Evolutionary conservation across 2,888 invertebrate genomes (phyloP), one percentile per base, ranked within the genome.

Genomic region (Griposia aprilina): DNA sequence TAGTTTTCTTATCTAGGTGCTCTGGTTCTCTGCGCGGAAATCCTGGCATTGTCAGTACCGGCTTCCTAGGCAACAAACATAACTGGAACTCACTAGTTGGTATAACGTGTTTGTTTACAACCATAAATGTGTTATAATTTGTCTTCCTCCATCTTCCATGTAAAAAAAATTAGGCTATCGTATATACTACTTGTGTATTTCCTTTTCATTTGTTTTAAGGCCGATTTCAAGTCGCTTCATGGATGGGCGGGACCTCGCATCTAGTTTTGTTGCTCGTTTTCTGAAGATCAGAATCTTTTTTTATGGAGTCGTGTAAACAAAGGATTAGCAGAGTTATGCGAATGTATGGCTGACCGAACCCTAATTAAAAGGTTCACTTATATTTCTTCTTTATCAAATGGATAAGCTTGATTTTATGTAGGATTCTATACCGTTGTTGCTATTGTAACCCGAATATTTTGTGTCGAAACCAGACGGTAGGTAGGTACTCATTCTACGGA

Each of bases 1-100:
- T 36, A 65, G 26, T 69, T 65, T 45, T 63, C 30, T 26, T 68
- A 83, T 63, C 62, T 50, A 36, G 11, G 20, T n/a, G 41, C 41
- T 52, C 41, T 68, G 50, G 17, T 57, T 57, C 63, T n/a, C 41
- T 50, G 36, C 2, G 23, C 80, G 83, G 80, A 77, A 20, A 77
- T 68, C 57, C 80, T 41, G 62, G 23, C 41, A 17, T 7, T 11
- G 55, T 30, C 57, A 36, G 15, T 41, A n/a, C 50, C n/a, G 17
- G 41, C n/a, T 45, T 55, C 41, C 45, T 11, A 11, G 17, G n/a
- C 63, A 41, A 36, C 50, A 63, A 23, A 23, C 41, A 62, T 20
- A 23, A 30, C 11, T 75, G 26, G 30, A 78, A 77, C 17, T 17
- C 11, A 48, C 5, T 17, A 20, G 55, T 36, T 82, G 13, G 15